Base-by-base conservation (phyloP, 2,888 invertebrate genomes). In the Orthonychiurus folsomi region DNA sequence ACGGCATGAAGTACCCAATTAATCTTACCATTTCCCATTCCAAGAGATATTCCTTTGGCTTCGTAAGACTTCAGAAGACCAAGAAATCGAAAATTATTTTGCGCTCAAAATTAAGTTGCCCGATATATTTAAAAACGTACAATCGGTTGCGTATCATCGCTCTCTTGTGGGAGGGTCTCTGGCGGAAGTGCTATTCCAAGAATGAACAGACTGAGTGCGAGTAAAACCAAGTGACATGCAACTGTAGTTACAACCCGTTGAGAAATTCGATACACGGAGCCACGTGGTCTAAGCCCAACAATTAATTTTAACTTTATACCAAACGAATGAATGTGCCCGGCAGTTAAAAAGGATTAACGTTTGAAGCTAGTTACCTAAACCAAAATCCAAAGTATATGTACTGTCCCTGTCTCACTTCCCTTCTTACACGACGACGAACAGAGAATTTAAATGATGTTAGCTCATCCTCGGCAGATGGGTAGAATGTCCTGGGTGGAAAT, bases 401-500 rank as follows among this genome's bases (percentile, higher is more conserved):
- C 20, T 59, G 59, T 9, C 59, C 59, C 2, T 59, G 37, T 18
- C 59, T 20, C 9, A 59, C 47, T 48, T 59, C 59, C 9, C 59
- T 18, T 3, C 59, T 5, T 3, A 59, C 20, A 3, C 59, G 37
- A 2, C 59, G 48, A n/a, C 20, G 12, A n/a, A 48, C 48, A 3
- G 59, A 59, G 18, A 48, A 3, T 9, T 20, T 50, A 50, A 59
- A 59, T 18, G 59, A 9, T 23, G 23, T 23, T n/a, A 59, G 50
- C 9, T 47, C 59, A 15, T 59, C 26, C 18, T 24, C 20, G 3
- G 48, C 50, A 3, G 50, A 23, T 2, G 59, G 48, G 9, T 24
- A n/a, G 24, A 48, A 9, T 5, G 37, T 47, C 3, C 21, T 3
- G 23, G 59, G 59, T 47, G 50, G 48, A 23, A 48, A 48, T 3